These are phyloP conservation scores for Tiphia femorata DNA, from an alignment of 2,888 invertebrate species.

Conservation along the genomic window DNA sequence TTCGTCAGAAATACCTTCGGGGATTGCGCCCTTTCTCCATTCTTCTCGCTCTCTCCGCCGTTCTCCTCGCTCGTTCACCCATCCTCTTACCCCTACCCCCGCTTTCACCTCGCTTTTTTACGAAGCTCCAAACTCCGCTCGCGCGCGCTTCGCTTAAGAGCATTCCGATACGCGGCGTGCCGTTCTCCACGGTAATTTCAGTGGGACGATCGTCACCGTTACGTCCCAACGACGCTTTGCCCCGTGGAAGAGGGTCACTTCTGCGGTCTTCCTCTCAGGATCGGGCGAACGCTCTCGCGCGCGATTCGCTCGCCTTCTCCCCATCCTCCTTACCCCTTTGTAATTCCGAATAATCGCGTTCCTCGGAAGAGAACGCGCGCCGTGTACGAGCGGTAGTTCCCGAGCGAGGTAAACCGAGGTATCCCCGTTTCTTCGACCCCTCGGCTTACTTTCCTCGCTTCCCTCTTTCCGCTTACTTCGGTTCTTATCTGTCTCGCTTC, in stretches of 20 bases:
- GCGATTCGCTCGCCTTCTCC: too few relatives aligned
- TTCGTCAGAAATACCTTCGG: slow-evolving; percentile 31
- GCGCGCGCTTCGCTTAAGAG: too few relatives aligned
- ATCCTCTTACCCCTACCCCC: neutral
- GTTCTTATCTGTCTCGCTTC: neutral
- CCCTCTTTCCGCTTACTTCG: neutral
- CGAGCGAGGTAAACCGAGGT: too few relatives aligned
- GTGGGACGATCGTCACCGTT: neutral
- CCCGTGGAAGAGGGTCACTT: slow-evolving; percentile 1
- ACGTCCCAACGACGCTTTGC: neutral
- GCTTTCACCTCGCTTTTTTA: slow-evolving; percentile 1
- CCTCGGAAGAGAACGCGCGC: neutral
- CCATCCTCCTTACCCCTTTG: neutral
- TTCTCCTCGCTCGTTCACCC: neutral
- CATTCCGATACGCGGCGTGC: neutral
- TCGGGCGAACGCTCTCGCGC: neutral
- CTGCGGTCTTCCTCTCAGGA: neutral
- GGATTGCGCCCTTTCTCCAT: slow-evolving; percentile 25
- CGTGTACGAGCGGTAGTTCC: too few relatives aligned
- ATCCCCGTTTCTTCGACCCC: too few relatives aligned
- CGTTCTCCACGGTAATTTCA: neutral
- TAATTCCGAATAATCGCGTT: neutral
- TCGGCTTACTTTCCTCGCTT: neutral
- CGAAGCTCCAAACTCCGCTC: too few relatives aligned
- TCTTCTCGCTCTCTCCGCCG: slow-evolving; percentile 7